These are phyloP conservation scores for Urocitellus parryii DNA, from an alignment of 2,113 vertebrate genomes.

Conservation along the genomic window DNA sequence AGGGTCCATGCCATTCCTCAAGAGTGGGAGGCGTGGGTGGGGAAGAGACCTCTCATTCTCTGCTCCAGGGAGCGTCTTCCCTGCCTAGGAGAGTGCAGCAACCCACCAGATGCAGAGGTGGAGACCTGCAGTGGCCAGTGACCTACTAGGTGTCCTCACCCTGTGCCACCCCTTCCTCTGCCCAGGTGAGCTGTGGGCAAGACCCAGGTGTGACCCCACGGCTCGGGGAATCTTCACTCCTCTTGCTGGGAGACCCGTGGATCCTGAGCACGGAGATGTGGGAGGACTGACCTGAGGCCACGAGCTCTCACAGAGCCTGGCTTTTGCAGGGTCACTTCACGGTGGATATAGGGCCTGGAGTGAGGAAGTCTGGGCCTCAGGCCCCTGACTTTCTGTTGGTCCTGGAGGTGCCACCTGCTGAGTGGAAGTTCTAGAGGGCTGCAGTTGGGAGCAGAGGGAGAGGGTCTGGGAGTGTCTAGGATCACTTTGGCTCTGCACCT, in stretches of 20 bases:
- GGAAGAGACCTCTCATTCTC: neutral
- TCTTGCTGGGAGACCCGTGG: rapidly evolving
- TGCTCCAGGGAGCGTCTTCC: no score
- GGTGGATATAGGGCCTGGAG: neutral
- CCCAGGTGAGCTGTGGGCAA: neutral
- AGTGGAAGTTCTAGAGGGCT: neutral
- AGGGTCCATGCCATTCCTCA: no score
- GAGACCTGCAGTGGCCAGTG: no score
- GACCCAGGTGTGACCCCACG: neutral
- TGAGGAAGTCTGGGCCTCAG: neutral
- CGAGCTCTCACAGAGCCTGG: neutral
- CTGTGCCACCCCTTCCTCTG: neutral
- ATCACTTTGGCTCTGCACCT: neutral
- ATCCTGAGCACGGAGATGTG: neutral
- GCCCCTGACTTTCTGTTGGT: neutral
- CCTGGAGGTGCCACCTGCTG: neutral
- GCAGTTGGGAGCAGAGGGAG: neutral
- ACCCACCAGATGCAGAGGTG: no score
- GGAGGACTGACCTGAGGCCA: neutral
- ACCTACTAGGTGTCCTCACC: neutral
- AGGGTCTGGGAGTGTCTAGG: neutral
- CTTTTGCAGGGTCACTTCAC: no score
- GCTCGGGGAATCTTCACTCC: neutral
- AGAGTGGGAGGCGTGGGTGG: neutral
- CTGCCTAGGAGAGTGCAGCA: neutral